These are phyloP conservation scores for Sylvia borin DNA, from an alignment of 2,797 vertebrate genomes.

Conservation along the genomic window DNA sequence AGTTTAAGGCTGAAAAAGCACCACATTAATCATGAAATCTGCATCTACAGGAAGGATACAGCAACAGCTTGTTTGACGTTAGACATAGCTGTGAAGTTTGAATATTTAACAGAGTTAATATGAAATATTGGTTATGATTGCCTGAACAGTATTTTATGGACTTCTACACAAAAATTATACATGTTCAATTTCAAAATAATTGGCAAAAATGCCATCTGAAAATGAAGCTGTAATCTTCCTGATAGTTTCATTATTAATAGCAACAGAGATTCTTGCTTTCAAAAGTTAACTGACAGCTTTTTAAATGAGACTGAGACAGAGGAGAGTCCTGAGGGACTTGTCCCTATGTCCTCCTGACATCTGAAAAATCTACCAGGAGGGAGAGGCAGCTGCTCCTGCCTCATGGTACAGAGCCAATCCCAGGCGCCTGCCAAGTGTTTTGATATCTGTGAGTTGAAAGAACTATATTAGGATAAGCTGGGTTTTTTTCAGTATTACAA, in stretches of 20 bases:
- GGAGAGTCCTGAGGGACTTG: not conserved
- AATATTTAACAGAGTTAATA: not conserved
- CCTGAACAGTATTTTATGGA: not conserved
- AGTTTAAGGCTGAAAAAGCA: not conserved
- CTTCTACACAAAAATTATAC: not conserved
- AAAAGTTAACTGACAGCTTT: constrained; percentile 49
- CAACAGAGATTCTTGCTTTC: constrained; percentile 57
- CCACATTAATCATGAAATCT: not conserved
- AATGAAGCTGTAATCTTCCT: constrained; percentile 66
- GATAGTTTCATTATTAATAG: constrained; percentile 62
- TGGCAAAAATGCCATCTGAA: constrained; percentile 45
- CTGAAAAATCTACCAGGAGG: constrained; percentile 42
- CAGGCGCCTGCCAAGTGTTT: constrained; percentile 31
- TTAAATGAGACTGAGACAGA: constrained; percentile 40
- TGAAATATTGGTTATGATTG: not conserved
- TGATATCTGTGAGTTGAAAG: not conserved
- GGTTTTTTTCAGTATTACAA: not conserved
- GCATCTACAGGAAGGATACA: not conserved
- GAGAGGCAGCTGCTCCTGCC: constrained; percentile 43
- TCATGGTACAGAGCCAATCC: not conserved
- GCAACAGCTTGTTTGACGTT: not conserved
- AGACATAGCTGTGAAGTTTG: not conserved
- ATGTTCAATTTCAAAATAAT: constrained; percentile 35
- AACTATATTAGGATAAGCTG: not conserved
- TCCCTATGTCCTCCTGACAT: constrained; percentile 42